Evolutionary conservation across 2,113 vertebrate species (phyloP), one percentile per base, ranked within the genome.

Genomic region (Melospiza georgiana): DNA sequence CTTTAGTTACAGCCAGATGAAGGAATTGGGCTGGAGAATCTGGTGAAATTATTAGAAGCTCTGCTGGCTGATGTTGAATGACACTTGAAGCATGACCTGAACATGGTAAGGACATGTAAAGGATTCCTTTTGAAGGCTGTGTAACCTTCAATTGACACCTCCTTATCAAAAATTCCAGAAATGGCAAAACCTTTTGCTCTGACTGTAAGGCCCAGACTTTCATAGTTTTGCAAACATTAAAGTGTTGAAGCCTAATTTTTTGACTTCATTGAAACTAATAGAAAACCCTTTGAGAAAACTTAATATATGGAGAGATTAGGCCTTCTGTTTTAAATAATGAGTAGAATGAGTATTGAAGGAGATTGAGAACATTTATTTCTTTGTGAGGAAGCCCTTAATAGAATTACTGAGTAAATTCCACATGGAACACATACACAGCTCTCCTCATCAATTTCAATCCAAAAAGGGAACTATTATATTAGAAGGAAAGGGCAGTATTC

Each of bases 301-400:
- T 82, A 84, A 49, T 96, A 66, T 39, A 80, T 20, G 46, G 62
- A 92, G 78, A 88, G 21, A 93, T 88, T 65, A 95, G 67, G 41
- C 55, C 77, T 92, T 92, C 51, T 90, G 51, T 82, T 89, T 96
- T 91, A 82, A 84, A 72, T 97, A 97, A 93, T 93, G 66, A 95
- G 86, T 62, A 86, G 62, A 35, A 62, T 14, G 22, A 73, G 48
- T 89, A 84, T 55, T 94, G 87, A 93, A 95, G 87, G 82, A 96
- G 87, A 95, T 95, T 93, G 89, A 89, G 93, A 84, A 81, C 91
- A 95, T 97, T 97, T 76, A 95, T 96, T 97, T 90, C 79, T 88
- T 43, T 84, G 61, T 49, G 52, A 79, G 86, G 76, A 94, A 95
- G 59, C 43, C 78, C 55, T 94, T 97, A 97, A 95, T 89, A 95